Percentiles rank a stretch among this genome's conserved stretches.
phyloP scores from a whole-genome alignment of 1,140 invertebrate species.

The Zaprionus ghesquierei region DNA sequence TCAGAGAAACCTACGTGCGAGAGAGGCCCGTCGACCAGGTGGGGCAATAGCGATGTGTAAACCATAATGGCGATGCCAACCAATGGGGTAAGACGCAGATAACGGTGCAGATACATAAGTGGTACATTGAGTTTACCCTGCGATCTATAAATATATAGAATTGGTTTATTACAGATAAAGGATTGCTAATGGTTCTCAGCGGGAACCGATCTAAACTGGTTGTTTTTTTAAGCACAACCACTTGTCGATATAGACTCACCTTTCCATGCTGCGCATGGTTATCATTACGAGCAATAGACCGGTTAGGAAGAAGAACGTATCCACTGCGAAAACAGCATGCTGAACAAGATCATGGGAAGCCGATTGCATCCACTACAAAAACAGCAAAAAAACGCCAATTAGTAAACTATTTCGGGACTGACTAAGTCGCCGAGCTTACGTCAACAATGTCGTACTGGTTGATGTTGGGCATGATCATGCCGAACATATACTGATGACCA shows the following conservation, averaged over 20 bases:
- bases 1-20: conserved; percentile 56
- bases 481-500: conserved; percentile 84
- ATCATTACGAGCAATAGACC: conserved; percentile 87
- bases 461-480: conserved; percentile 48
- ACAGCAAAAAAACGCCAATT: background rate
- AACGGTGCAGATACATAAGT: conserved; percentile 73
- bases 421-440: conserved; percentile 2
- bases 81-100: conserved; percentile 64
- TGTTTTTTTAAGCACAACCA: too few species aligned
- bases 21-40: conserved; percentile 52
- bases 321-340: conserved; percentile 90
- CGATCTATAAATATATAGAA: conserved; percentile 5
- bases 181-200: too few species aligned
- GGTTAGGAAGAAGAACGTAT: conserved; percentile 94
- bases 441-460: conserved; percentile 14
- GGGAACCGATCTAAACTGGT: too few species aligned
- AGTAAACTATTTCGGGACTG: background rate
- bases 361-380: conserved; percentile 64
- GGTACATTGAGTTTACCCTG: conserved; percentile 65
- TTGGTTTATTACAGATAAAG: background rate
- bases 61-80: conserved; percentile 51
- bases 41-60: conserved; percentile 48
- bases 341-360: conserved; percentile 84
- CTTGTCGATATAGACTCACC: conserved; percentile 83
- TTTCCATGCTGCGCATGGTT: conserved; percentile 86